These are phyloP conservation scores for Calidris pygmaea DNA, from an alignment of 2,113 vertebrate genomes.

Conservation along the genomic window DNA sequence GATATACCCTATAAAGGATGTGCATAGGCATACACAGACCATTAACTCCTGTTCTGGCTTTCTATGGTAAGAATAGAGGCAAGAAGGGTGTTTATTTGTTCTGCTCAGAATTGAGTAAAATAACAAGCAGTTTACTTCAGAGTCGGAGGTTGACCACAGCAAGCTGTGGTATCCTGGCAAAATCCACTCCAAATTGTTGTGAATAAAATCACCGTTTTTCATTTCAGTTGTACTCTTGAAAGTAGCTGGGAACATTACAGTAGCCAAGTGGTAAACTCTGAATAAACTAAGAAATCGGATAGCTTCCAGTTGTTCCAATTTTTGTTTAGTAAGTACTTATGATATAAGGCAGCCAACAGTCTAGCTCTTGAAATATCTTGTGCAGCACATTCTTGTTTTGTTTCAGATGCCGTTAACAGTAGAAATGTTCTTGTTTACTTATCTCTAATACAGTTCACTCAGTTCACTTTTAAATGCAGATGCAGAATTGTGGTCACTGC, in stretches of 20 bases:
- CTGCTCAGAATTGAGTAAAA: neutral
- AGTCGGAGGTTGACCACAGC: neutral
- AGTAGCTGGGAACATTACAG: slow-evolving; percentile 5
- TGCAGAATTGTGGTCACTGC: neutral
- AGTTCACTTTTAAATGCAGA: neutral
- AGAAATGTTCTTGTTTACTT: neutral
- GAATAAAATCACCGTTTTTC: slow-evolving; percentile 22
- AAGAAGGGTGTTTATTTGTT: neutral
- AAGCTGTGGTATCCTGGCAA: slow-evolving; percentile 26
- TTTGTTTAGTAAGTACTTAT: neutral
- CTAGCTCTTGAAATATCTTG: neutral
- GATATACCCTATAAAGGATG: neutral
- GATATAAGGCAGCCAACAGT: neutral
- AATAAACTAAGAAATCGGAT: neutral
- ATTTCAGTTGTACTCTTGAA: slow-evolving; percentile 15
- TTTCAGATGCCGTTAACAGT: neutral
- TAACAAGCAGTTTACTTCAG: neutral
- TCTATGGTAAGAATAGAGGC: neutral
- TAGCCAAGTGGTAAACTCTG: slow-evolving; percentile 21
- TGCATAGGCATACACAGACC: neutral
- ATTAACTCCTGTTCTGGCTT: neutral
- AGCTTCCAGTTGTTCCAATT: neutral
- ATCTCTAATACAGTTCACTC: neutral
- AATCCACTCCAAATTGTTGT: neutral
- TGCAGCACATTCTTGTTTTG: neutral